Base-by-base conservation (phyloP, 2,888 invertebrate species). In the Orthosia cruda region DNA sequence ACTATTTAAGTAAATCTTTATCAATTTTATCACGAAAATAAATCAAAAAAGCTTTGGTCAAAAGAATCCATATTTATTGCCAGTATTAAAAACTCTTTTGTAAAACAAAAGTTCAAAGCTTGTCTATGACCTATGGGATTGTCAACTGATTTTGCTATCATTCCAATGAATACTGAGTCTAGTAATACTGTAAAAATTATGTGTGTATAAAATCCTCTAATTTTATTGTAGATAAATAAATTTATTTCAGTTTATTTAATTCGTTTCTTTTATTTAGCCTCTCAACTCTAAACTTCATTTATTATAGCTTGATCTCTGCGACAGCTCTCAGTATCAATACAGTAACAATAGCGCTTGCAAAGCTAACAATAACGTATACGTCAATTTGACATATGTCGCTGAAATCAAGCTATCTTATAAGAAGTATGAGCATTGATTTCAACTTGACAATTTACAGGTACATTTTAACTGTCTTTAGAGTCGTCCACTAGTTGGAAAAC, bases 201-300 rank as follows among this genome's bases (percentile, higher is more conserved):
- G 47, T 79, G 67, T 85, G 81, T 87, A 88, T 84, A 85, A 84
- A 87, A 69, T 78, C 64, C 80, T 90, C 80, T 88, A 88, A 85
- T 85, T 81, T 88, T 62, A 89, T 87, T 92, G 90, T 92, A 92
- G 91, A 90, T 88, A 89, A 89, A 86, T 87, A 91, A 91, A 92
- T 90, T 89, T 91, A 91, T 92, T 93, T 91, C 90, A 91, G 92
- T 91, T 93, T 90, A 81, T 78, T 78, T 82, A 0, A 13, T 9
- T 47, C 50, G 5, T 59, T 74, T 64, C 18, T 40, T 57, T 69
- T 54, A 1, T 2, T 15, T n/a, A 15, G 7, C 40, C 9, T 9
- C 40, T 9, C 40, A 40, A 9, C 9, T 40, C 40, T n/a, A n/a
- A n/a, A n/a, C n/a, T n/a, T n/a, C n/a, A n/a, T n/a, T n/a, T n/a